Evolutionary conservation across 2,113 vertebrate species (phyloP).

Genomic region (Lanius ludovicianus): DNA sequence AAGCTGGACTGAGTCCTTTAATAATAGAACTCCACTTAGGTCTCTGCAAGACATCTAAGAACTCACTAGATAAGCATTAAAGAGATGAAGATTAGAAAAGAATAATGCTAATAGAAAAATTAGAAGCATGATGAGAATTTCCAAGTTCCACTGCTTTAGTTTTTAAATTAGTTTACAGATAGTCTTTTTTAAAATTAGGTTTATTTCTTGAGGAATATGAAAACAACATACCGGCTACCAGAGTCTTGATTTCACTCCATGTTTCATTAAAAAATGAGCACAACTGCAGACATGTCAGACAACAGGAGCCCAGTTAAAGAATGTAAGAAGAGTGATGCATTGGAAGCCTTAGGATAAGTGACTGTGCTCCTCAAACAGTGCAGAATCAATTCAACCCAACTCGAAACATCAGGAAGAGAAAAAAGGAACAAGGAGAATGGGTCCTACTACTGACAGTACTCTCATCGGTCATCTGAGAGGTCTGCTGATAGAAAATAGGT

Average conservation of each 20-base stretch:
- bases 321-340: constrained; percentile 15
- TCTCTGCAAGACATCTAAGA: not conserved
- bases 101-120: not conserved
- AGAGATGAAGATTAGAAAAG: not conserved
- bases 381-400: not conserved
- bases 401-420: not conserved
- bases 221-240: constrained; percentile 62
- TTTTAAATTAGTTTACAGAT: constrained; percentile 51
- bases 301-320: constrained; percentile 15
- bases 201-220: constrained; percentile 64
- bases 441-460: not conserved
- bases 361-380: not conserved
- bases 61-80: not conserved
- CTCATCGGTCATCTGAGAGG: not conserved
- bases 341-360: not conserved
- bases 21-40: not conserved
- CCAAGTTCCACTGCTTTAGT: not conserved
- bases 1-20: not conserved
- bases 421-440: not conserved
- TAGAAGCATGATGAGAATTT: not conserved
- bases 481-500: not conserved
- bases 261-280: constrained; percentile 38
- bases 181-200: constrained; percentile 41
- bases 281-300: constrained; percentile 40
- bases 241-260: constrained; percentile 37